A percentile compares a stretch with the other conserved stretches of the same genome.
phyloP scores from a whole-genome alignment of 2,113 vertebrate species.

The Pardalotus punctatus region DNA sequence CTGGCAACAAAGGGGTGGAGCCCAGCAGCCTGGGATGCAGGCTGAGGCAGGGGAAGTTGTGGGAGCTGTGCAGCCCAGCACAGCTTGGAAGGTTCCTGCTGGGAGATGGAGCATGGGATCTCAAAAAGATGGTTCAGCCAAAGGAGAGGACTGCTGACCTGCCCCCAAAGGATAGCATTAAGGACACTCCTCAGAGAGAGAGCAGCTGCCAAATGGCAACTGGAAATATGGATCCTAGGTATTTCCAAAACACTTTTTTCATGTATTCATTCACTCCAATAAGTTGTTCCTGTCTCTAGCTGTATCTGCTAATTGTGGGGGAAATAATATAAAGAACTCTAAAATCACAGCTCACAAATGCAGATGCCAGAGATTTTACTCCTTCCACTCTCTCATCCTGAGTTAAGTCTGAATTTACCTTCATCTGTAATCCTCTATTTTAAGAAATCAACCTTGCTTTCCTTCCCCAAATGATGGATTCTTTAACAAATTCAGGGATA shows the following conservation, averaged over 20 bases:
- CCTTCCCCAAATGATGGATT: background rate
- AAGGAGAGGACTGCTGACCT: background rate
- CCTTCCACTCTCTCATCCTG: background rate
- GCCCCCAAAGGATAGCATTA: background rate
- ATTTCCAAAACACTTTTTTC: background rate
- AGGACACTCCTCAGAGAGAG: background rate
- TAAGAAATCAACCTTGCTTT: background rate
- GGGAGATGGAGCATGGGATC: background rate
- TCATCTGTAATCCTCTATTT: background rate
- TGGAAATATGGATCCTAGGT: background rate
- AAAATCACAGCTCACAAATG: background rate
- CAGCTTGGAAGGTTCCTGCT: background rate
- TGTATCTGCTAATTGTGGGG: background rate
- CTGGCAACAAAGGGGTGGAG: background rate
- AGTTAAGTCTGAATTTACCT: background rate
- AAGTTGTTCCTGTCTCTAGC: background rate
- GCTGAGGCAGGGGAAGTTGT: background rate
- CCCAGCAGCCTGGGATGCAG: fast-evolving
- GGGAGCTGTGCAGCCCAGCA: background rate
- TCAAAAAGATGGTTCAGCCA: background rate
- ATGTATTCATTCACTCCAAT: background rate
- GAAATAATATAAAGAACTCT: background rate
- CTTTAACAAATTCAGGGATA: background rate
- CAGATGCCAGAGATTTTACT: background rate
- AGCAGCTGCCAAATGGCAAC: background rate